Evolutionary conservation across 2,113 vertebrate species (phyloP).

Genomic region (Stigmatopora nigra): DNA sequence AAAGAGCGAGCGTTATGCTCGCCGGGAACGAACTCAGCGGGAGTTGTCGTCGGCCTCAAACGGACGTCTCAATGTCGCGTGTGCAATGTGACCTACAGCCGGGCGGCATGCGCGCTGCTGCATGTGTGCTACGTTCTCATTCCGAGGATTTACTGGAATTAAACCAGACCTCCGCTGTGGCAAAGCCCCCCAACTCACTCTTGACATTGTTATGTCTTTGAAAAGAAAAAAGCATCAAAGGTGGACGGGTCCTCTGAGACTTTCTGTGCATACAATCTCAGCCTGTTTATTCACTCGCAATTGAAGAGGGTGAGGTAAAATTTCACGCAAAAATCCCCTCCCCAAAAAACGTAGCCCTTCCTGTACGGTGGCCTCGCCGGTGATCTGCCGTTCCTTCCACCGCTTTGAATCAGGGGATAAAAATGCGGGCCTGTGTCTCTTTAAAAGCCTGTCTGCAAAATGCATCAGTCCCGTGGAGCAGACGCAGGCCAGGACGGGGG

Average conservation of each 20-base stretch:
- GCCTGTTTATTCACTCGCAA: constrained; percentile 40
- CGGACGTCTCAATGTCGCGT: not conserved
- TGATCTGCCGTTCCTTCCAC: constrained; percentile 62
- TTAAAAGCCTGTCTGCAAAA: constrained; percentile 81
- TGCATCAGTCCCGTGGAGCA: constrained; percentile 81
- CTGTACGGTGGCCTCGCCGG: constrained; percentile 4
- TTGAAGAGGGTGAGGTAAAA: constrained; percentile 42
- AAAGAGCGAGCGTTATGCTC: not conserved
- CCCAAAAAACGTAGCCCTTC: not conserved
- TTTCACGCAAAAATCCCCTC: not conserved
- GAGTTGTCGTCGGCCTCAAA: constrained; percentile 2
- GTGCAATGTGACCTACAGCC: constrained; percentile 3
- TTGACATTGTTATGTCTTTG: constrained; percentile 25
- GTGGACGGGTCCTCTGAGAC: constrained; percentile 42
- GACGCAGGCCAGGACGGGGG: constrained; percentile 69
- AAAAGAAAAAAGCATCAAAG: constrained; percentile 61
- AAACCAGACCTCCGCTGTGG: not conserved
- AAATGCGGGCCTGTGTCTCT: constrained; percentile 75
- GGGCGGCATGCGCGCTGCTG: constrained; percentile 19
- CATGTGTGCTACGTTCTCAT: constrained; percentile 16
- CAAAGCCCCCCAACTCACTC: not conserved
- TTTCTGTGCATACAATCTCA: constrained; percentile 52
- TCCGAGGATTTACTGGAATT: not conserved
- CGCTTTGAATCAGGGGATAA: constrained; percentile 73
- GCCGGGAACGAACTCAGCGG: constrained; percentile 3